Base-by-base conservation (phyloP, 2,113 vertebrate species). In the Hypomesus transpacificus region DNA sequence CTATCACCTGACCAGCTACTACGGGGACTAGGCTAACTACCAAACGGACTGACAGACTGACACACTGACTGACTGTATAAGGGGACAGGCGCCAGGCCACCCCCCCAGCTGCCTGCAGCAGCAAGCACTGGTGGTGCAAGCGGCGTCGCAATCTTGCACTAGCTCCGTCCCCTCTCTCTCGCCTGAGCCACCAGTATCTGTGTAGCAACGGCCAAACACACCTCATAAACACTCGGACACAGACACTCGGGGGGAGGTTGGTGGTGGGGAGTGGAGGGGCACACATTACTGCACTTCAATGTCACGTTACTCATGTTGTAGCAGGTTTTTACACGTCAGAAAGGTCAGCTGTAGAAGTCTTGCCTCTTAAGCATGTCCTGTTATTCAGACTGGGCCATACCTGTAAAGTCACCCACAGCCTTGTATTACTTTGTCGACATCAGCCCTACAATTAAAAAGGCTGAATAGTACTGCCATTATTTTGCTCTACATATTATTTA, bases 211-310 rank as follows among this genome's bases (percentile, higher is more conserved):
- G 61, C 14, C 61, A 63, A 63, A 63, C 28, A 63, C 61, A 46
- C 16, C 24, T 63, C 14, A 31, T 63, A 63, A 63, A 63, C 61
- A 63, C 61, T 62, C 60, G 28, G 60, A 63, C 61, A 63, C 22
- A 28, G 59, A 61, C 21, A 22, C 14, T 46, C 8, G 14, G 59
- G 58, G 14, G 59, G 21, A 26, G 59, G 24, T 14, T 61, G 22
- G 24, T 24, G 59, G 24, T 24, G 61, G 24, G 6, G 24, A 8
- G 28, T 56, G 53, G 53, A 56, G 53, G 14, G 53, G 53, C 53
- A 18, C 61, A 20, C 26, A 63, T 3, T 63, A 63, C 61, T 28
- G 26, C 59, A 61, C 61, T 18, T 63, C 28, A 63, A 63, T 31
- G 61, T 63, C 61, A 63, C 17, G 61, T 63, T 63, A 63, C 31